Percentiles rank a stretch among this genome's conserved stretches.
phyloP scores from a whole-genome alignment of 1,140 invertebrate species.

The Metopolophium dirhodum region DNA sequence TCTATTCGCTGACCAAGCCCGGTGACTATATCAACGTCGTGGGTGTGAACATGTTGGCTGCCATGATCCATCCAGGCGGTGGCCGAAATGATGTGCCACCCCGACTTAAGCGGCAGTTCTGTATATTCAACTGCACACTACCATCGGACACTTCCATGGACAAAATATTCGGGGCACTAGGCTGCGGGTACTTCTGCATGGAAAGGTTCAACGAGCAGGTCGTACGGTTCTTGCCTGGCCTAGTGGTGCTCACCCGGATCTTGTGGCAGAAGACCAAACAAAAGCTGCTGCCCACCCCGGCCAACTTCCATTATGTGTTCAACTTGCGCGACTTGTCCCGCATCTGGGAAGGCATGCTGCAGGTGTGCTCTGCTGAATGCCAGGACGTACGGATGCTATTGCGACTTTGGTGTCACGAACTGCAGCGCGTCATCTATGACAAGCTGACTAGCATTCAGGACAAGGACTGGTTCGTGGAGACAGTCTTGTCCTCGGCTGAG shows the following conservation, averaged over 20 bases:
- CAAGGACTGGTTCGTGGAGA: slow-evolving; percentile 81
- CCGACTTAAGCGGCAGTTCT: slow-evolving; percentile 92
- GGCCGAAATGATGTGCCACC: slow-evolving; percentile 95
- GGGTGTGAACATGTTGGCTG: slow-evolving; percentile 91
- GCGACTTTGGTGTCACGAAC: slow-evolving; percentile 94
- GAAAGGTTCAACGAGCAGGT: slow-evolving; percentile 88
- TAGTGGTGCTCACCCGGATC: slow-evolving; percentile 85
- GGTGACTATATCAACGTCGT: slow-evolving; percentile 92
- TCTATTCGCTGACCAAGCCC: slow-evolving; percentile 95
- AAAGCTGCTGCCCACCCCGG: slow-evolving; percentile 90
- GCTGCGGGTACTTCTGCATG: slow-evolving; percentile 86
- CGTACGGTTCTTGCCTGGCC: slow-evolving; percentile 77
- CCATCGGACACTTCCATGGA: slow-evolving; percentile 84
- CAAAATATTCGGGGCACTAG: slow-evolving; percentile 85
- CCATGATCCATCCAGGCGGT: slow-evolving; percentile 93
- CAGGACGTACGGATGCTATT: slow-evolving; percentile 81
- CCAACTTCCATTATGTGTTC: slow-evolving; percentile 97
- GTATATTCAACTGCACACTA: slow-evolving; percentile 93
- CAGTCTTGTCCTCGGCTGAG: slow-evolving; percentile 71
- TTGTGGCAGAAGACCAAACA: slow-evolving; percentile 84
- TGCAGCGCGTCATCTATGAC: slow-evolving; percentile 89
- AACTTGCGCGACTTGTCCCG: slow-evolving; percentile 91
- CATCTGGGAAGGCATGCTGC: slow-evolving; percentile 97
- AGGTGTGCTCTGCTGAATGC: slow-evolving; percentile 84
- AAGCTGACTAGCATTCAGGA: slow-evolving; percentile 79